Conservation (phyloP, 2,113 vertebrate genomes). For the Burhinus oedicnemus region DNA sequence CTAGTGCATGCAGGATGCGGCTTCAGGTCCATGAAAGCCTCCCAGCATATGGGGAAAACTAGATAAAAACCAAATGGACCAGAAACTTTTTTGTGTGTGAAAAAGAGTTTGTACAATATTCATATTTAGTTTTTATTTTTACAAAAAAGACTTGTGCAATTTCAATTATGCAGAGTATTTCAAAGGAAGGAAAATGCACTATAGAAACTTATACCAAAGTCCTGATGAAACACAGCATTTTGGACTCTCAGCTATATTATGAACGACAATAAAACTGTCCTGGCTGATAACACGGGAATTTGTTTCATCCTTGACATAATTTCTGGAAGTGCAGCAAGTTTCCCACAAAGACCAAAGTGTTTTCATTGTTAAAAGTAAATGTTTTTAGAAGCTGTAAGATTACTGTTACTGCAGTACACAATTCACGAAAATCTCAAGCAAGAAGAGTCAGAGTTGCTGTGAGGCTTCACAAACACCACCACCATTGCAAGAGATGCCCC, state of each 20-base stretch:
- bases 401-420: not conserved
- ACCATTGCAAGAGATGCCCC: not conserved
- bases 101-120: not conserved
- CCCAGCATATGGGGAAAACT: not conserved
- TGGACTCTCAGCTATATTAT: not conserved
- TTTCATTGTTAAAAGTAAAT: not conserved
- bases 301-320: not conserved
- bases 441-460: not conserved
- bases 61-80: not conserved
- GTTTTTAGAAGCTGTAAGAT: not conserved
- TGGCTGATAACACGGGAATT: not conserved
- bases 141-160: not conserved
- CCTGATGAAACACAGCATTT: not conserved
- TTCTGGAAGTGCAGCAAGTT: not conserved
- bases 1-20: not conserved
- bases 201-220: not conserved
- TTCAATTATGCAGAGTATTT: not conserved
- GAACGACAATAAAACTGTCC: not conserved
- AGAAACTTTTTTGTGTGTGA: not conserved
- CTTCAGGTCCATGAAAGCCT: not conserved
- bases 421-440: not conserved
- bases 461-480: not conserved
- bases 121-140: not conserved
- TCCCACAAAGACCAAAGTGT: not conserved
- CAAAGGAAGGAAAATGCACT: not conserved